Evolutionary conservation across 1,140 invertebrate species (phyloP), one percentile per base, ranked within the genome.

Genomic region (Muscidifurax raptorellus): DNA sequence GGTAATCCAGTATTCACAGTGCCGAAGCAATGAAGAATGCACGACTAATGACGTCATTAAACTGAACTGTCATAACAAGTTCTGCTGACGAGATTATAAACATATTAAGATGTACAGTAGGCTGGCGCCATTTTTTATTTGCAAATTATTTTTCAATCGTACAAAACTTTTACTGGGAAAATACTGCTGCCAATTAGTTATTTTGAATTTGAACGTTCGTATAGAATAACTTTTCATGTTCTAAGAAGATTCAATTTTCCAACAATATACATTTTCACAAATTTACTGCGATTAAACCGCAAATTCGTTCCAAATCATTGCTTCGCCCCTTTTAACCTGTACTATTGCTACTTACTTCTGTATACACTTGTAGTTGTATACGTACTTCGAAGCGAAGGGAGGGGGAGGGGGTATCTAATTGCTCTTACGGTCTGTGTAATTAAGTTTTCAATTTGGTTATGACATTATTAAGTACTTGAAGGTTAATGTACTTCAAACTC

Each of bases 41-140:
- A 2, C 76, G 27, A 32, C 27, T 78, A 78, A 78, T 32, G 76
- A 78, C 52, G 28, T 78, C 76, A n/a, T 78, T 78, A 78, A 52
- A 76, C 10, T 28, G 10, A 7, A 76, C 32, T n/a, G 40, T 22
- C 36, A 22, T 76, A 76, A 76, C 47, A 44, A 76, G 10, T 76
- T 28, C 25, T 15, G 74, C 18, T 47, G 25, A 76, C 13, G 40
- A 47, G 28, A 74, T 74, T 40, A 36, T 40, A 36, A 74, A 4
- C 30, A 32, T 22, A 72, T 72, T 72, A 72, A 72, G 15, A 32
- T 32, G 9, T 30, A 32, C 28, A 32, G 0, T 9, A 30, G 12
- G 18, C 2, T 12, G 15, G 44, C 2, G 44, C 12, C 10, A 47
- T 52, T 18, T 52, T 18, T 22, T 52, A 52, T 22, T 40, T 52